Percentiles rank a stretch among this genome's conserved stretches.
Evolutionary conservation across 1,140 invertebrate genomes (phyloP).

Genomic region (Hyposmocoma kahamanoa): DNA sequence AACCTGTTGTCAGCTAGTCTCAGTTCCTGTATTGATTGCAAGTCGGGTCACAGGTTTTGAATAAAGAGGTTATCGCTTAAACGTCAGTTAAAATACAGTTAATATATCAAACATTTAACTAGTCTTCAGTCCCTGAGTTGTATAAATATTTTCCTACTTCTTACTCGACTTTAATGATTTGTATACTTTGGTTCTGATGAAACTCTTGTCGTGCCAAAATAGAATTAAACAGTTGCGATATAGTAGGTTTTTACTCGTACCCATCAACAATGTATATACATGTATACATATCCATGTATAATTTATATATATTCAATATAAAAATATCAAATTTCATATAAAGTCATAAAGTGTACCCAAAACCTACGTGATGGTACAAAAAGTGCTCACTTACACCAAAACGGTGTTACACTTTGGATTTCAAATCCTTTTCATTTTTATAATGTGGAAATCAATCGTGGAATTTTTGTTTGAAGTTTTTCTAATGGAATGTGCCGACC

Average conservation of each 20-base stretch:
- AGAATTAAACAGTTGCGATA: conserved; percentile 73
- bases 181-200: conserved; percentile 73
- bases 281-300: conserved; percentile 74
- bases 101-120: conserved; percentile 73
- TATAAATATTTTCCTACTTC: conserved; percentile 72
- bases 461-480: conserved; percentile 61
- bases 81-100: conserved; percentile 68
- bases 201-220: conserved; percentile 70
- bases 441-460: conserved; percentile 71
- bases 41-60: conserved; percentile 67
- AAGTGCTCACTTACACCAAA: conserved; percentile 59
- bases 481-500: conserved; percentile 72
- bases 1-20: conserved; percentile 61
- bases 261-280: conserved; percentile 73
- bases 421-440: conserved; percentile 60
- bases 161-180: conserved; percentile 72
- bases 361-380: conserved; percentile 73
- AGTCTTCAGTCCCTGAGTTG: conserved; percentile 72
- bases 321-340: conserved; percentile 74
- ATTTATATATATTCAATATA: conserved; percentile 74
- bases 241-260: conserved; percentile 69
- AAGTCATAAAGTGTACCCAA: conserved; percentile 74
- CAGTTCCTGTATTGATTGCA: conserved; percentile 56
- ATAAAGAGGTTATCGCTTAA: conserved; percentile 62
- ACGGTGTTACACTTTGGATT: conserved; percentile 57